Percentiles rank a stretch among this genome's conserved stretches.
Conservation (phyloP, 1,140 invertebrate species). For the Euwallacea similis region DNA sequence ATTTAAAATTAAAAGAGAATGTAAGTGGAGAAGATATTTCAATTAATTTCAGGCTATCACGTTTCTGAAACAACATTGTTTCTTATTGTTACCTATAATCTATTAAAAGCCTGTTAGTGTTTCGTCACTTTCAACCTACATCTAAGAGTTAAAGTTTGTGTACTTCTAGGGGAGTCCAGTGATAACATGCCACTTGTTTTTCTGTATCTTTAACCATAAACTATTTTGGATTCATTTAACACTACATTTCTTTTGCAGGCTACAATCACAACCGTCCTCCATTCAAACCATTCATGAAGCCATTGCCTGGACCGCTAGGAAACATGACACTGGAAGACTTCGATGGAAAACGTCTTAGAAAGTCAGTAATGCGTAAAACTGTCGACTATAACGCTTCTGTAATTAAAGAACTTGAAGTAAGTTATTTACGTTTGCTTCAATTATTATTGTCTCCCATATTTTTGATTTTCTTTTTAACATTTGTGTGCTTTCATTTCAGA, state of each 20-base stretch:
- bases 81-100: too few relatives aligned
- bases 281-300: conserved; percentile 61
- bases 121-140: too few relatives aligned
- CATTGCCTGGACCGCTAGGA: conserved; percentile 59
- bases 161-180: too few relatives aligned
- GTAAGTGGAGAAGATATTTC: too few relatives aligned
- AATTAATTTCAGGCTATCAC: too few relatives aligned
- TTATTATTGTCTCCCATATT: not conserved
- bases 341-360: conserved; percentile 92
- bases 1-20: too few relatives aligned
- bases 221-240: not conserved
- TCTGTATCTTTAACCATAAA: too few relatives aligned
- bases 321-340: conserved; percentile 82
- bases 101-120: too few relatives aligned
- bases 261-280: conserved; percentile 44
- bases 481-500: conserved; percentile 58
- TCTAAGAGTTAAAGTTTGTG: too few relatives aligned
- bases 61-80: too few relatives aligned
- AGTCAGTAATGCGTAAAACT: conserved; percentile 96
- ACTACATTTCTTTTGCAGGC: conserved; percentile 35
- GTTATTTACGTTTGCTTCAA: conserved; percentile 3
- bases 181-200: too few relatives aligned
- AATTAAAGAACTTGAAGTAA: conserved; percentile 83
- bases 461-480: not conserved
- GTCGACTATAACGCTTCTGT: conserved; percentile 98